Evolutionary conservation across 2,888 invertebrate species (phyloP), one percentile per base, ranked within the genome.

Genomic region (Leptinotarsa rubiginosa): DNA sequence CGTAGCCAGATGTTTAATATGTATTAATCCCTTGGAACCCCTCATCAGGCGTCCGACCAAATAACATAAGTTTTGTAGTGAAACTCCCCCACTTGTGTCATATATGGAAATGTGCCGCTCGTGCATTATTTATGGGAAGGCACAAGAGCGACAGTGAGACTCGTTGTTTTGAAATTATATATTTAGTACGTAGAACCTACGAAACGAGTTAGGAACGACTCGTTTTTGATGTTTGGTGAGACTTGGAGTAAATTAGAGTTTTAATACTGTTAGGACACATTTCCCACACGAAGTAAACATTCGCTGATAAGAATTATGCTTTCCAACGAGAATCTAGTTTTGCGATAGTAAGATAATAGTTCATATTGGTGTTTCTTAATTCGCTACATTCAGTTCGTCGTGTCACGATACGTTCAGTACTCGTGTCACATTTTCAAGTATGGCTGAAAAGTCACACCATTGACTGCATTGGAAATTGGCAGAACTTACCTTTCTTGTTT

Each of bases 101-200:
- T 69, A 49, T 25, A 69, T 47, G 69, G 41, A 54, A 69, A 75
- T 75, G 65, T 65, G 71, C 69, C 65, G 20, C 49, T 20, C 47
- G 22, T 75, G 75, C 65, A 75, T 72, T 72, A 72, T 69, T 65
- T 69, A 75, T 75, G 56, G 72, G 56, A 59, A 47, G 65, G 70
- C 54, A 52, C 66, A 69, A 72, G 71, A 50, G 59, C 68, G 52
- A 67, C 69, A 69, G 50, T 65, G 64, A 67, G 72, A 65, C 69
- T 72, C 56, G 69, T 75, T 69, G 65, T 59, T 72, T 65, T 65
- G 59, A 65, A 54, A 74, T 74, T 70, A 71, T 52, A 54, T 70
- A 69, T 69, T 52, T 59, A 70, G 64, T 41, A 54, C 22, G 65
- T 22, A 71, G 70, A 15, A 49, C 49, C 71, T 71, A 68, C 41